phyloP scores from a whole-genome alignment of 2,113 vertebrate genomes.

The Sinocyclocheilus anophthalmus region DNA sequence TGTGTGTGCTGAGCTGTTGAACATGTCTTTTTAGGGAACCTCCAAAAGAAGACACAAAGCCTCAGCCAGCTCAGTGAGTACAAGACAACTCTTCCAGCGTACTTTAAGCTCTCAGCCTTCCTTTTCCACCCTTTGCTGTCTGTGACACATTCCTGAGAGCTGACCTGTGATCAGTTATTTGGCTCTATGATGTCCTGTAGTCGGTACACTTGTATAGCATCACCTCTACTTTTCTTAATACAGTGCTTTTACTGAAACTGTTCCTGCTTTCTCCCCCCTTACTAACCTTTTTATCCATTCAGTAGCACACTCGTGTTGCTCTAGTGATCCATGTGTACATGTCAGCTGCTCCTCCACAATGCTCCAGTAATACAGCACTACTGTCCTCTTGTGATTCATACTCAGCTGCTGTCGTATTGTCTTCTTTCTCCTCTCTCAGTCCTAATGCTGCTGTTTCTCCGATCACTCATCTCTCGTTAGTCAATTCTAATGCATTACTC shows the following conservation, averaged over 20 bases:
- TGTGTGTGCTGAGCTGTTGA: conserved; percentile 78
- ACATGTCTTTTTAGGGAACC: conserved; percentile 87
- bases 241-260: neutral
- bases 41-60: conserved; percentile 83
- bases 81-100: conserved; percentile 57
- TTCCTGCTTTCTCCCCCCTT: neutral
- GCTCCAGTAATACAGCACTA: neutral
- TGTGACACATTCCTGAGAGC: conserved; percentile 8
- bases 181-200: neutral
- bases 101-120: conserved; percentile 63
- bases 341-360: neutral
- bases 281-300: neutral
- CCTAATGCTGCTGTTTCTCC: neutral
- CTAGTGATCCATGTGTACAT: neutral
- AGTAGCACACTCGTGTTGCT: neutral
- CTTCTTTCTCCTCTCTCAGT: neutral
- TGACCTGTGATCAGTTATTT: conserved; percentile 1
- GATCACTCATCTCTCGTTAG: neutral
- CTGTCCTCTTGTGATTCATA: neutral
- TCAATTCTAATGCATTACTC: neutral
- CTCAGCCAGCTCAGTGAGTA: conserved; percentile 87
- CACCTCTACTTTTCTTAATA: neutral
- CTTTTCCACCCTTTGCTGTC: conserved; percentile 66
- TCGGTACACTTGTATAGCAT: neutral
- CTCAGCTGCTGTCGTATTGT: neutral